Base-by-base conservation (phyloP, 1,140 invertebrate genomes). In the Caenorhabditis remanei region DNA sequence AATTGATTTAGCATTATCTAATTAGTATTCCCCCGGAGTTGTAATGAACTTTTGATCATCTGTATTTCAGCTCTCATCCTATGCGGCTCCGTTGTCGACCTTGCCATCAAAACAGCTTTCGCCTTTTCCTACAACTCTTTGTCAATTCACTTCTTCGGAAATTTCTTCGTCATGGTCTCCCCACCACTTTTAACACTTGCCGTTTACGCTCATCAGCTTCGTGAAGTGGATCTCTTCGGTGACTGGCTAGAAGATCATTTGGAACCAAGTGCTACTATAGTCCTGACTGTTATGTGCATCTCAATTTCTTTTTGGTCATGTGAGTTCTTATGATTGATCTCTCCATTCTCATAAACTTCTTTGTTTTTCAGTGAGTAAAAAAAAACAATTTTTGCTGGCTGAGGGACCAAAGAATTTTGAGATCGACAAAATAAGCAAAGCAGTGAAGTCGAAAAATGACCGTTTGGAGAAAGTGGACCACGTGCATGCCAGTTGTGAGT, bases 401-500 rank as follows among this genome's bases (percentile, higher is more conserved):
- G 67, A 71, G n/a, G 67, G 67, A 71, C 67, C 67, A 46, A 71
- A 46, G 19, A 11, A 46, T 1, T 71, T 71, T 41, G 46, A 46
- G 6, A 71, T 71, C 24, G 67, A 71, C 41, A 19, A 71, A 13
- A 71, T 71, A 9, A 71, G 67, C 16, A 19, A 46, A 1, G 21
- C 46, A 4, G 71, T 79, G 0, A 79, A 79, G 13, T 13, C 71
- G 6, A 21, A 50, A 24, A 79, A 79, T 11, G 0, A 1, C 5
- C 53, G 46, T 3, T 24, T 79, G 43, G 71, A 79, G 1, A 79
- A 79, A 24, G 71, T 79, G 8, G 71, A 79, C 24, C 71, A 79
- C 14, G 71, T 79, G 40, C 71, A 79, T 32, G 71, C 71, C 19
- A 79, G 71, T 50, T 79, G 71, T 43, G 71, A 50, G 8, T 79